Evolutionary conservation across 2,888 invertebrate species (phyloP).

Genomic region (Hyles lineata): DNA sequence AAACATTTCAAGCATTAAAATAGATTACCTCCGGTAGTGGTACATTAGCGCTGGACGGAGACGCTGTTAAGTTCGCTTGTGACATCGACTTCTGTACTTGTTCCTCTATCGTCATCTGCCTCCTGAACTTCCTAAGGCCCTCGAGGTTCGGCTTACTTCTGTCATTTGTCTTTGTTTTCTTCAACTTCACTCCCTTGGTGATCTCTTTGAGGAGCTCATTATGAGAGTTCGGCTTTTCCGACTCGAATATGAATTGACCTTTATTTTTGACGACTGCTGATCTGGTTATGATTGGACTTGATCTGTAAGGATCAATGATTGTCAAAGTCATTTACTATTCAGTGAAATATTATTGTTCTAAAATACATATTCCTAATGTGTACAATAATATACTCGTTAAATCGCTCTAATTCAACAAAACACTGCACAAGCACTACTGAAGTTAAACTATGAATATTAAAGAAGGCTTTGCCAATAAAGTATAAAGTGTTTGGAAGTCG

Average conservation of each 20-base stretch:
- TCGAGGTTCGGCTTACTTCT: constrained; percentile 93
- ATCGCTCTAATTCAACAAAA: too few species aligned
- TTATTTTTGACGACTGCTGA: constrained; percentile 88
- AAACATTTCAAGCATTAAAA: background rate
- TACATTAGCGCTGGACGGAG: constrained; percentile 73
- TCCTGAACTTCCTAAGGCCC: constrained; percentile 93
- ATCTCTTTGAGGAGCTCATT: constrained; percentile 93
- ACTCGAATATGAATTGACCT: constrained; percentile 94
- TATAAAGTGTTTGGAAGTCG: too few species aligned
- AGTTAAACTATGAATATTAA: too few species aligned
- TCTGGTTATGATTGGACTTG: constrained; percentile 85
- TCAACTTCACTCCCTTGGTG: constrained; percentile 90
- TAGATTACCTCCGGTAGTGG: constrained; percentile 65
- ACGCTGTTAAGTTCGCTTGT: constrained; percentile 85
- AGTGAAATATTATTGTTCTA: too few species aligned
- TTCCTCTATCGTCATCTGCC: constrained; percentile 96
- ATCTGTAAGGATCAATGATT: constrained; percentile 69
- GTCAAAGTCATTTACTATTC: background rate
- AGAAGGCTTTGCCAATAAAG: too few species aligned
- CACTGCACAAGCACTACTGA: too few species aligned
- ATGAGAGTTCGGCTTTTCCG: constrained; percentile 92
- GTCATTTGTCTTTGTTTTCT: constrained; percentile 92
- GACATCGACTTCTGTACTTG: constrained; percentile 93
- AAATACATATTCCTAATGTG: too few species aligned
- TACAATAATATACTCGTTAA: too few species aligned